Conservation (phyloP, 1,140 invertebrate species). For the Heliconius congener region DNA sequence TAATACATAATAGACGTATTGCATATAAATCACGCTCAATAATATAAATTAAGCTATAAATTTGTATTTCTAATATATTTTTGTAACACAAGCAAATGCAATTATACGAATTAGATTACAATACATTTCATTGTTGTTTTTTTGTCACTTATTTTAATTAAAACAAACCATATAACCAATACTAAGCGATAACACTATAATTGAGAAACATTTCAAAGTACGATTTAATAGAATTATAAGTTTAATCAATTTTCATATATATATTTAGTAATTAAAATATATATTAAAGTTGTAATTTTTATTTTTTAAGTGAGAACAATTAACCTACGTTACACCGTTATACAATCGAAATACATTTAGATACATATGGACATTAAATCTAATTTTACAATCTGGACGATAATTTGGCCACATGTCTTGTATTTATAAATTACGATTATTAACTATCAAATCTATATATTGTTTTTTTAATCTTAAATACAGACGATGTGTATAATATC, state of each 20-base stretch:
- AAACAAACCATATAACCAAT: too few relatives aligned
- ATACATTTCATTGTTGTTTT: neutral
- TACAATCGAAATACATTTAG: slow-evolving; percentile 33
- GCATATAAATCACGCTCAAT: neutral
- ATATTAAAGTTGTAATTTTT: neutral
- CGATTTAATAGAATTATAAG: too few relatives aligned
- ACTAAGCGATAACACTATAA: too few relatives aligned
- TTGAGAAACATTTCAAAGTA: too few relatives aligned
- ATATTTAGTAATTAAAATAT: neutral
- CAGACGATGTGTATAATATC: slow-evolving; percentile 43
- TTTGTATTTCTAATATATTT: neutral
- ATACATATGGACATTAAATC: slow-evolving; percentile 45
- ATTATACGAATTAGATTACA: neutral
- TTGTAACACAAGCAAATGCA: neutral
- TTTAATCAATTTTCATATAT: too few relatives aligned
- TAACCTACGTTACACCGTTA: neutral
- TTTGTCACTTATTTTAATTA: neutral
- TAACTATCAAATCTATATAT: slow-evolving; percentile 43
- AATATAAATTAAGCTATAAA: neutral
- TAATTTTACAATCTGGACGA: slow-evolving; percentile 68
- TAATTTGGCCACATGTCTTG: slow-evolving; percentile 77
- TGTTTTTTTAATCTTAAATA: slow-evolving; percentile 21
- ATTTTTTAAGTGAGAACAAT: slow-evolving; percentile 9
- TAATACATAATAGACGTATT: neutral
- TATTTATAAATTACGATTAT: slow-evolving; percentile 44